Percentiles rank a stretch among this genome's conserved stretches.
Conservation (phyloP, 2,888 invertebrate genomes). For the Germaria angustata region DNA sequence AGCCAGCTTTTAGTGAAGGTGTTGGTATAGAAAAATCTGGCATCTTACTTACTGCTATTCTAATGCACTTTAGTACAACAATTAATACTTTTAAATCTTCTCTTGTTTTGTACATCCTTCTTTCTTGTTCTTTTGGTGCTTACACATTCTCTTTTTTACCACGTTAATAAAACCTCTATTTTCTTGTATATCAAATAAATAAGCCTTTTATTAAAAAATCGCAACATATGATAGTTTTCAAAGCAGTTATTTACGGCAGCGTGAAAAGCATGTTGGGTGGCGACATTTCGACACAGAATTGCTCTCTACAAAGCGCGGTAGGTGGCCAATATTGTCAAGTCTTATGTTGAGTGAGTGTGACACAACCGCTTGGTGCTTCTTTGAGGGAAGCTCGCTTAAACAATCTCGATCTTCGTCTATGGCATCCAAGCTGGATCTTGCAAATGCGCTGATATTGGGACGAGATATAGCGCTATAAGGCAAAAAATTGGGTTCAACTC, state of each 20-base stretch:
- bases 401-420: neutral
- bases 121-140: too few species aligned
- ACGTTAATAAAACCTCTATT: too few species aligned
- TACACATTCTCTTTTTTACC: too few species aligned
- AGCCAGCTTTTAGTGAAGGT: too few species aligned
- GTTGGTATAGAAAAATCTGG: too few species aligned
- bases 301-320: neutral
- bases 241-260: neutral
- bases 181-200: too few species aligned
- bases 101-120: too few species aligned
- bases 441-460: neutral
- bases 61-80: too few species aligned
- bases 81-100: too few species aligned
- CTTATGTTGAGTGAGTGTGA: neutral
- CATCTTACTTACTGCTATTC: too few species aligned
- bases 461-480: neutral
- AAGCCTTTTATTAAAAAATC: too few species aligned
- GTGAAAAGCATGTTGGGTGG: neutral
- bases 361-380: constrained; percentile 15
- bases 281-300: neutral
- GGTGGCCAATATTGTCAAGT: neutral
- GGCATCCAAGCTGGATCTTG: neutral
- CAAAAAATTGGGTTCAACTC: constrained; percentile 2
- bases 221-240: neutral
- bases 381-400: constrained; percentile 14